Evolutionary conservation across 2,797 vertebrate genomes (phyloP).

Genomic region (Neosilurus mollespiculum): DNA sequence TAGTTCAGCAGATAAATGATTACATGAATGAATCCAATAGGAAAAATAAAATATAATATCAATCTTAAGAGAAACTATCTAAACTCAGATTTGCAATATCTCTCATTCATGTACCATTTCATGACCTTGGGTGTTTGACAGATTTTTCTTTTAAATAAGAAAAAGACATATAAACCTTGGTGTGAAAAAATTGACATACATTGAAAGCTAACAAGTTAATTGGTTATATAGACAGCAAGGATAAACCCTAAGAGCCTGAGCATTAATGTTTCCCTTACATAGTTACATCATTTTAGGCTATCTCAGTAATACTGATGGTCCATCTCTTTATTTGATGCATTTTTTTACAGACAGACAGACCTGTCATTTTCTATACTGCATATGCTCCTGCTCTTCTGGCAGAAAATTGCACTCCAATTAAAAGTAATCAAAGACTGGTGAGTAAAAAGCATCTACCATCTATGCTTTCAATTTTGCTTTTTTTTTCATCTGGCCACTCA

Average conservation of each 20-base stretch:
- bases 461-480: conserved; percentile 64
- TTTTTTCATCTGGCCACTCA: conserved; percentile 41
- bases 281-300: conserved; percentile 64
- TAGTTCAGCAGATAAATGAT: too few relatives aligned
- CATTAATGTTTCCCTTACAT: conserved; percentile 51
- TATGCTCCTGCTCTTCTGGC: conserved; percentile 56
- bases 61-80: conserved; percentile 6
- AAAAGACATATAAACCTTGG: not conserved
- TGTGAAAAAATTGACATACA: conserved; percentile 1
- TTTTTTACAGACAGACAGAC: conserved; percentile 62
- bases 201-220: conserved; percentile 23
- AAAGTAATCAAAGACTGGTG: conserved; percentile 75
- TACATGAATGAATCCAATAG: conserved; percentile 2
- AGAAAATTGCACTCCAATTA: conserved; percentile 78
- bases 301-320: conserved; percentile 69
- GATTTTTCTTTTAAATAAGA: not conserved
- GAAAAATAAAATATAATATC: conserved; percentile 32
- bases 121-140: not conserved
- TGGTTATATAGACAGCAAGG: conserved; percentile 15
- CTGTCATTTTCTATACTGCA: conserved; percentile 64
- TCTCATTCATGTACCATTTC: not conserved
- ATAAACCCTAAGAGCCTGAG: conserved; percentile 30
- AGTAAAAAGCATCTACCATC: conserved; percentile 75
- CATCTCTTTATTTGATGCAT: conserved; percentile 60
- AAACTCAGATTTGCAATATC: conserved; percentile 11